Evolutionary conservation across 1,140 invertebrate species (phyloP).

Genomic region (Cotesia chilonis): DNA sequence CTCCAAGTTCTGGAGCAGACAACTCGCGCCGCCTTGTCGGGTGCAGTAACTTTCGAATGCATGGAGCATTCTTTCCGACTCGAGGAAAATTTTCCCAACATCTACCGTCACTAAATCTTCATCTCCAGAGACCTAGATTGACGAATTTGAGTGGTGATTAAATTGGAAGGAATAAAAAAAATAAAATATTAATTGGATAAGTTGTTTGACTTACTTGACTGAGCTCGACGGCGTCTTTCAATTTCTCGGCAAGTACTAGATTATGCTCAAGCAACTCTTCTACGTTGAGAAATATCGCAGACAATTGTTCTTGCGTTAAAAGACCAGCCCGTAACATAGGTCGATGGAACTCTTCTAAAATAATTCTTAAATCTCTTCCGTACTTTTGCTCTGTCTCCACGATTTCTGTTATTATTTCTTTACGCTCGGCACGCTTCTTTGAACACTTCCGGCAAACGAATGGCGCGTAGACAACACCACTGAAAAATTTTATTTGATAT

Average conservation of each 20-base stretch:
- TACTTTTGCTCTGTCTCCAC: constrained; percentile 97
- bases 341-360: constrained; percentile 92
- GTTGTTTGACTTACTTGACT: constrained; percentile 64
- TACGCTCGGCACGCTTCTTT: constrained; percentile 86
- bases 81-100: constrained; percentile 89
- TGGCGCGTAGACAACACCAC: constrained; percentile 77
- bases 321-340: constrained; percentile 91
- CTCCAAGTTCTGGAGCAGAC: constrained; percentile 88
- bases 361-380: constrained; percentile 88
- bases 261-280: constrained; percentile 93
- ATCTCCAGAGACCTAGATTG: constrained; percentile 66
- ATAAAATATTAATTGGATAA: neutral
- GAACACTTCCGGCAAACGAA: constrained; percentile 87
- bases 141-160: too few species aligned
- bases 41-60: constrained; percentile 95
- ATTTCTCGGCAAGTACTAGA: constrained; percentile 82
- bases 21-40: constrained; percentile 87
- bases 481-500: constrained; percentile 50
- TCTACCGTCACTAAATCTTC: constrained; percentile 89
- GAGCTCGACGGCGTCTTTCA: constrained; percentile 88
- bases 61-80: constrained; percentile 91
- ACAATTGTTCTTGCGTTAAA: constrained; percentile 81
- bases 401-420: constrained; percentile 95
- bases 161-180: neutral
- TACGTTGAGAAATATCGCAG: constrained; percentile 92